Conservation (phyloP, 2,888 invertebrate species). For the Arrhopalites spinosus region DNA sequence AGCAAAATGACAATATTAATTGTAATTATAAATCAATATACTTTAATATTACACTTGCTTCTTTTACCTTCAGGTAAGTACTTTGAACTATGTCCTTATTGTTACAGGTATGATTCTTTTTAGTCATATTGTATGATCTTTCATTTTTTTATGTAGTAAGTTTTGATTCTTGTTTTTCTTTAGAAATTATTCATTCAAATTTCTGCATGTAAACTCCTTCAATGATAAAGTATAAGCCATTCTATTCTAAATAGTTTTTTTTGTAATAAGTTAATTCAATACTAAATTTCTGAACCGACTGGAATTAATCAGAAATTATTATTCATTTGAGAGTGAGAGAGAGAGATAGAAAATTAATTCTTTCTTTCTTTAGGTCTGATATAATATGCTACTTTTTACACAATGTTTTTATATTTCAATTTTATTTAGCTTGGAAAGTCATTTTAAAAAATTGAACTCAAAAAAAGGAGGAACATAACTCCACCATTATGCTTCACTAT, state of each 20-base stretch:
- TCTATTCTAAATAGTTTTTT: neutral
- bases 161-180: neutral
- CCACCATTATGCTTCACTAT: neutral
- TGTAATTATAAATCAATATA: too few species aligned
- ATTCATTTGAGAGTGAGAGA: neutral
- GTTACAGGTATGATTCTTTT: slow-evolving; percentile 6
- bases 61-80: slow-evolving; percentile 34
- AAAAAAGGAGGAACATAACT: neutral
- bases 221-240: neutral
- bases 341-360: neutral
- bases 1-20: slow-evolving; percentile 15
- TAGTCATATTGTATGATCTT: neutral
- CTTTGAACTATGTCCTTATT: slow-evolving; percentile 20
- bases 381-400: too few species aligned
- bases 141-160: neutral
- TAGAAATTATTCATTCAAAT: neutral
- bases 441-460: neutral
- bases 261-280: too few species aligned
- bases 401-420: neutral
- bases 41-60: neutral
- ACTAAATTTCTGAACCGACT: too few species aligned
- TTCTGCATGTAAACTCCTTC: too few species aligned
- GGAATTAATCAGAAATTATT: too few species aligned
- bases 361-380: neutral
- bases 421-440: neutral